Evolutionary conservation across 2,113 vertebrate species (phyloP).

Genomic region (Trinectes maculatus): DNA sequence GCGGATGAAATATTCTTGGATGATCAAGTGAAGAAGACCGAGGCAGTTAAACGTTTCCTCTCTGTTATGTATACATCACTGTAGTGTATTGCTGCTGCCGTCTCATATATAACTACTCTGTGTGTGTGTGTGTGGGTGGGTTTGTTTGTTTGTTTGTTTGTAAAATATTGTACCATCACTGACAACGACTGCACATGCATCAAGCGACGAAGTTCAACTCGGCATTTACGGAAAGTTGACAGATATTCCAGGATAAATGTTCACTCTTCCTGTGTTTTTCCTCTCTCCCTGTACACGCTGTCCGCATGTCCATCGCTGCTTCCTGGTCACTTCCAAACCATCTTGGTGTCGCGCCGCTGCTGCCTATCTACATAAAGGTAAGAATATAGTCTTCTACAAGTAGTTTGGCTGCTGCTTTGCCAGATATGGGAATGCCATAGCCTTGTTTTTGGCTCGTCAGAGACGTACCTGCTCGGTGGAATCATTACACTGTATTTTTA

Average conservation of each 20-base stretch:
- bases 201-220: background rate
- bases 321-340: conserved; percentile 26
- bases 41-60: conserved; percentile 8
- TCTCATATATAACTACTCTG: background rate
- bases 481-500: background rate
- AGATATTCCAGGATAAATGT: conserved; percentile 22
- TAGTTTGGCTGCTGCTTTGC: background rate
- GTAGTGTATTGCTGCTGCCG: background rate
- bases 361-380: conserved; percentile 71
- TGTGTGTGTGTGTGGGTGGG: background rate
- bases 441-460: conserved; percentile 16
- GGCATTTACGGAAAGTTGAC: conserved; percentile 5
- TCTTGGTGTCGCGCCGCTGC: conserved; percentile 1
- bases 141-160: no score
- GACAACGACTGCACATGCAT: conserved; percentile 14
- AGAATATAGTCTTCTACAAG: conserved; percentile 46
- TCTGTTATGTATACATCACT: background rate
- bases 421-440: conserved; percentile 14
- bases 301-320: background rate
- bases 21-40: no score
- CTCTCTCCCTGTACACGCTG: conserved; percentile 12
- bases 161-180: no score
- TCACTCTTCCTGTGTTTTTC: conserved; percentile 22
- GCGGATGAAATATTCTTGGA: no score
- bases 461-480: conserved; percentile 9